Conservation (phyloP, 2,113 vertebrate species). For the Leucosticte australis region DNA sequence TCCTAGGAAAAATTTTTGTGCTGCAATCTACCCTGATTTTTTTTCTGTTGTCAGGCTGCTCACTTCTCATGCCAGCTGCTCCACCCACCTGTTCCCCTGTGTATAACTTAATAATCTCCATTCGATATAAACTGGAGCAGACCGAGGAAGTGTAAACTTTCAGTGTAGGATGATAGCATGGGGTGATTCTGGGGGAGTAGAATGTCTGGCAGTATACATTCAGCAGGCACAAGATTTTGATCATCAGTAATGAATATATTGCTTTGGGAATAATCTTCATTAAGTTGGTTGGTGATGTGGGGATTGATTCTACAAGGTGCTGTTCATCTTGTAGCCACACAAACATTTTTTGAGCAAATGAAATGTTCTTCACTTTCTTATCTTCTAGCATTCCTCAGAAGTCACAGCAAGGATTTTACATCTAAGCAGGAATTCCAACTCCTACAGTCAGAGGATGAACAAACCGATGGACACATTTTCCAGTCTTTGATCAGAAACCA, state of each 20-base stretch:
- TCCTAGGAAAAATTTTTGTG: constrained; percentile 64
- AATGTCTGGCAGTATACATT: constrained; percentile 53
- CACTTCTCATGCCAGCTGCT: constrained; percentile 79
- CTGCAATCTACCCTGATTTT: constrained; percentile 52
- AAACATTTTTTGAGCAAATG: neutral
- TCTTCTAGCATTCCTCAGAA: neutral
- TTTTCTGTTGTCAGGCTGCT: constrained; percentile 72
- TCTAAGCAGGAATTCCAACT: neutral
- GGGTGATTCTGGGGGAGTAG: constrained; percentile 44
- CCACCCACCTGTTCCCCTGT: constrained; percentile 69
- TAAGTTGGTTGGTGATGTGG: neutral
- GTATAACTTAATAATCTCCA: constrained; percentile 67
- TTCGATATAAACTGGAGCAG: constrained; percentile 70
- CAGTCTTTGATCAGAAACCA: neutral
- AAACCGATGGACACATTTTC: neutral
- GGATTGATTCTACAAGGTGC: neutral
- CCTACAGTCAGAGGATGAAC: neutral
- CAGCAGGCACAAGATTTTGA: constrained; percentile 16
- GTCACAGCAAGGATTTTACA: neutral
- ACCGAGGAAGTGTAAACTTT: constrained; percentile 54
- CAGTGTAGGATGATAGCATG: constrained; percentile 45
- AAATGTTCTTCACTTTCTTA: neutral
- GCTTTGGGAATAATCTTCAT: neutral
- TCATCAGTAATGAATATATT: constrained; percentile 32
- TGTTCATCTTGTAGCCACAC: neutral